Evolutionary conservation across 2,888 invertebrate genomes (phyloP), one percentile per base, ranked within the genome.

Genomic region (Drosophila putrida): DNA sequence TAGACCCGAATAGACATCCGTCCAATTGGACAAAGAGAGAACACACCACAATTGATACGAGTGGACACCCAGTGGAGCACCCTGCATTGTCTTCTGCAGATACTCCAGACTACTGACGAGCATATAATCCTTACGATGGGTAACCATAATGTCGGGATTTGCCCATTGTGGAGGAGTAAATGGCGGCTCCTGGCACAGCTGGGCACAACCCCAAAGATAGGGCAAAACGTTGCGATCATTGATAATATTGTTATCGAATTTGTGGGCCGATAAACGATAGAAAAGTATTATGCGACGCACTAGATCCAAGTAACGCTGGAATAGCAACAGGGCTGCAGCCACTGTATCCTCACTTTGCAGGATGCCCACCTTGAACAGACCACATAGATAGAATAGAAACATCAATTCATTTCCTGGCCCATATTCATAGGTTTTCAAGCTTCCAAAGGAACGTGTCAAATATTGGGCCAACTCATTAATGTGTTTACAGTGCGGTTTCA

Each of bases 1-100:
- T n/a, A 99, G 94, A 11, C 99, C 99, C 68, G 95, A 94, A 92
- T 99, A 99, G 35, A 99, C 96, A 94, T 99, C 99, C 0, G 94
- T 92, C 99, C 99, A 99, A 6, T 95, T 95, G 0, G 96, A 94
- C 0, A 99, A 98, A 4, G 96, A 98, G 91, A 99, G 98, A 55
- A 99, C 97, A 89, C 98, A 98, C 99, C 99, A 99, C 31, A 99
- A 93, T 91, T 99, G 99, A 93, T 99, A 99, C 0, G 99, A 99
- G 93, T 99, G 99, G 91, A 99, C 99, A 35, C 98, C 97, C 94
- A 99, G 99, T 0, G 53, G 13, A 6, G 97, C 97, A 0, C 99
- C 98, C 39, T 95, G 96, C 93, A 99, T 99, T 0, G 87, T 84
- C 85, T 95, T 94, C 86, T 96, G 96, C 78, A 99, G 98, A 90